Evolutionary conservation across 2,797 vertebrate genomes (phyloP).

Genomic region (Ptychobarbus kaznakovi): DNA sequence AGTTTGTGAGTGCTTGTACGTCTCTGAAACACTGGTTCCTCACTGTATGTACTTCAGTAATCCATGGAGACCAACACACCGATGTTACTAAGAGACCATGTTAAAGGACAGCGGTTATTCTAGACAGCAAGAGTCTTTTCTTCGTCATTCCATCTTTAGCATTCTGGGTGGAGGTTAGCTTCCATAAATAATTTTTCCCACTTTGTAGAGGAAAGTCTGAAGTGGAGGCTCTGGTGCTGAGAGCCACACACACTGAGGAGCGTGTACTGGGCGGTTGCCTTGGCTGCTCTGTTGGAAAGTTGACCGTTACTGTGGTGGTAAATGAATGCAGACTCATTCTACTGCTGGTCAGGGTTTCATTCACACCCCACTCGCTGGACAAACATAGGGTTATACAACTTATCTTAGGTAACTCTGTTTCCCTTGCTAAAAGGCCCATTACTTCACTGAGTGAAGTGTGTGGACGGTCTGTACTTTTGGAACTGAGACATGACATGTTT

Average conservation of each 20-base stretch:
- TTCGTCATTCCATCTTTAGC: slow-evolving; percentile 68
- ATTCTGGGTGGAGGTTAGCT: slow-evolving; percentile 61
- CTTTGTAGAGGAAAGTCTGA: slow-evolving; percentile 74
- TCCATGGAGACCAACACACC: not conserved
- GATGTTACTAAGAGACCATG: slow-evolving; percentile 68
- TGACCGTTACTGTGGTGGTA: slow-evolving; percentile 64
- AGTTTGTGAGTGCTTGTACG: not conserved
- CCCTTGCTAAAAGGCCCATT: not conserved
- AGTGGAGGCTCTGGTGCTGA: slow-evolving; percentile 63
- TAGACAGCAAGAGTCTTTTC: slow-evolving; percentile 50
- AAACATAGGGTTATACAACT: slow-evolving; percentile 45
- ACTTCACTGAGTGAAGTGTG: slow-evolving; percentile 13
- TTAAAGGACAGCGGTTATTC: slow-evolving; percentile 50
- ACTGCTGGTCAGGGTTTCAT: slow-evolving; percentile 59
- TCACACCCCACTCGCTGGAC: slow-evolving; percentile 49
- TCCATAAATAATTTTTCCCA: slow-evolving; percentile 63
- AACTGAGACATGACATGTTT: slow-evolving; percentile 36
- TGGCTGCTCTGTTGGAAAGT: slow-evolving; percentile 79
- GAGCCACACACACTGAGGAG: slow-evolving; percentile 28
- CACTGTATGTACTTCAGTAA: not conserved
- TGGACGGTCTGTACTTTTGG: slow-evolving; percentile 30
- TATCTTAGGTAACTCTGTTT: slow-evolving; percentile 9
- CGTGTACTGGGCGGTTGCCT: slow-evolving; percentile 64
- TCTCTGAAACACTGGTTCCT: not conserved
- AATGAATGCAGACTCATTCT: slow-evolving; percentile 83